Base-by-base conservation (phyloP, 2,888 invertebrate genomes). In the Ochlodes sylvanus region DNA sequence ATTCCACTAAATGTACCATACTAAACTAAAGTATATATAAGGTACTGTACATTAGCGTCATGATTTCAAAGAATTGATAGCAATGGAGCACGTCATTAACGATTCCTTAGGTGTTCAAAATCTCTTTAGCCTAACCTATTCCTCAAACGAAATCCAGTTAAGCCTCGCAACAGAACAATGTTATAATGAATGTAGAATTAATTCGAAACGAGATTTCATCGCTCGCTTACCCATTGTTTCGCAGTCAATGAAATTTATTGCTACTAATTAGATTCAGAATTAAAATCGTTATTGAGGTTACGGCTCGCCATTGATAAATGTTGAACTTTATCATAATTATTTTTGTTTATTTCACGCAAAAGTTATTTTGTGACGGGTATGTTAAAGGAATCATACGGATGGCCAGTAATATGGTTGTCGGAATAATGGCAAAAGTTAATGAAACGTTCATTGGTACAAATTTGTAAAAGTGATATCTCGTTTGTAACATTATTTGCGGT, bases 101-200 rank as follows among this genome's bases (percentile, higher is more conserved):
- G 44, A 54, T 66, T 66, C 15, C 38, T 58, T 38, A 41, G 17
- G 41, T 58, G 41, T 41, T 67, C 27, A 61, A 67, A 61, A 42
- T 61, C n/a, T 44, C 54, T 61, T 67, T 67, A 67, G 19, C 38
- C 15, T 6, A n/a, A 44, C 54, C 19, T 34, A 17, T 17, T 64
- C 68, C 69, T 64, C 63, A 57, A 66, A 63, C 61, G 58, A 52
- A 70, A 61, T 62, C 69, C 47, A 50, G 56, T 58, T 69, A 70
- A 73, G 71, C 73, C 62, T 14, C 42, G 64, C 61, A 21, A 57
- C 42, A 38, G 58, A 57, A 50, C 56, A 63, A 69, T 71, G 68
- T 68, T 69, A 50, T 70, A 73, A 71, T 72, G 52, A 70, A 72
- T 65, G 62, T 69, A 55, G 44, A 47, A 70, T 70, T 69, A 71